Conservation (phyloP, 2,888 invertebrate genomes). For the Caenorhabditis virilis region DNA sequence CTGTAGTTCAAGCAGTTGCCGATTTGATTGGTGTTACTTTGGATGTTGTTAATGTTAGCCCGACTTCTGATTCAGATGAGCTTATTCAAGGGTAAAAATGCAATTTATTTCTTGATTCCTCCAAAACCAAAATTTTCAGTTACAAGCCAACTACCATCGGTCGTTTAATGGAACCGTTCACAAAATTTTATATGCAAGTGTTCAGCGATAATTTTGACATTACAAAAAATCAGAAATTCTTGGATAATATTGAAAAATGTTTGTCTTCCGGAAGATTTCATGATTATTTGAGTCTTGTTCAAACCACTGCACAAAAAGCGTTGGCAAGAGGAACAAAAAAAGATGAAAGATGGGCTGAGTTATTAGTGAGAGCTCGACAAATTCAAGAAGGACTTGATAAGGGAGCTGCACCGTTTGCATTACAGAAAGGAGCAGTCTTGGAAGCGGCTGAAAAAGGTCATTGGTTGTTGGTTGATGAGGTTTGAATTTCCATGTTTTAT, state of each 20-base stretch:
- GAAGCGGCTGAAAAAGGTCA: slow-evolving; percentile 84
- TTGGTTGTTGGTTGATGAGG: slow-evolving; percentile 93
- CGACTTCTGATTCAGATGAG: slow-evolving; percentile 95
- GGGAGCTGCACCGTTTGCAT: slow-evolving; percentile 58
- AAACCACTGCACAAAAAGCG: slow-evolving; percentile 46
- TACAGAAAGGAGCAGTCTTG: slow-evolving; percentile 80
- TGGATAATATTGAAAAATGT: slow-evolving; percentile 77
- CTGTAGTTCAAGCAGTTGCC: slow-evolving; percentile 76
- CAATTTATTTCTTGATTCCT: too few relatives aligned
- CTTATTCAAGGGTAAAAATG: slow-evolving; percentile 80
- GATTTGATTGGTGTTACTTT: slow-evolving; percentile 73
- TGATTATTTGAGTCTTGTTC: slow-evolving; percentile 51
- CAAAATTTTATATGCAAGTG: slow-evolving; percentile 81
- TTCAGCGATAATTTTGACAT: slow-evolving; percentile 80
- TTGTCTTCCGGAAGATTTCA: slow-evolving; percentile 45
- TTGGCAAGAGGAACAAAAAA: slow-evolving; percentile 14
- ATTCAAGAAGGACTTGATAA: slow-evolving; percentile 42
- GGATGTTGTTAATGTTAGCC: slow-evolving; percentile 95
- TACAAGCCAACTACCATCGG: slow-evolving; percentile 91
- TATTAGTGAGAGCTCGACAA: slow-evolving; percentile 38
- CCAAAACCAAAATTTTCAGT: slow-evolving; percentile 68
- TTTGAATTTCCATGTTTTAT: slow-evolving; percentile 1
- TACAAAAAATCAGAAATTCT: slow-evolving; percentile 82
- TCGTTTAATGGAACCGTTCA: slow-evolving; percentile 81
- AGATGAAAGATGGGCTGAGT: slow-evolving; percentile 48